Percentiles rank a stretch among this genome's conserved stretches.
These are phyloP conservation scores for Polyergus mexicanus DNA, from an alignment of 1,140 invertebrate genomes.

Conservation along the genomic window DNA sequence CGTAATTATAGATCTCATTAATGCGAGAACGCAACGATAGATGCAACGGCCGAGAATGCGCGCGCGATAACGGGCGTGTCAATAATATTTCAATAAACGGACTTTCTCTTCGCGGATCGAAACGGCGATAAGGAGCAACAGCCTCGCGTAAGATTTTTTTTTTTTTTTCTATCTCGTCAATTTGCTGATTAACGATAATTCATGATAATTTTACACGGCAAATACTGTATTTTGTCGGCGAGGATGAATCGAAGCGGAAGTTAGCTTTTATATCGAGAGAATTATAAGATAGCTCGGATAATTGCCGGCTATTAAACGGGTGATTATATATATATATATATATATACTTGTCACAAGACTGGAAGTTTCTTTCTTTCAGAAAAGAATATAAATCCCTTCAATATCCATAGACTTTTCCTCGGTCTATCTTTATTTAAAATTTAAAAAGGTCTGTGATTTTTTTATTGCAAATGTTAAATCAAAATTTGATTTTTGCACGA, in stretches of 20 bases:
- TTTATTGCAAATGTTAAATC: background rate
- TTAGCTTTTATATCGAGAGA: conserved; percentile 5
- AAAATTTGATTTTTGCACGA: background rate
- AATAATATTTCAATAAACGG: conserved; percentile 50
- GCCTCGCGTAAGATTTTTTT: background rate
- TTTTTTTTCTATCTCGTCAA: background rate
- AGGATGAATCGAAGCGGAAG: conserved; percentile 43
- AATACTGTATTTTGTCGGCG: conserved; percentile 3
- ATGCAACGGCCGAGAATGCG: background rate
- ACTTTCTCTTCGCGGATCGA: background rate
- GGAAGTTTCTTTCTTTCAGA: background rate
- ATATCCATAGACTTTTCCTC: background rate
- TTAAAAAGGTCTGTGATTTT: background rate
- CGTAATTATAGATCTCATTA: conserved; percentile 45
- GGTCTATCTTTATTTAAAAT: background rate
- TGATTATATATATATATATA: conserved; percentile 22
- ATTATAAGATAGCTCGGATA: background rate
- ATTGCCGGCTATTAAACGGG: conserved; percentile 27
- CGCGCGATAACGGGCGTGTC: background rate
- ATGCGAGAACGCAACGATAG: conserved; percentile 6
- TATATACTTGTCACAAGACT: background rate
- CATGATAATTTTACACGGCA: background rate
- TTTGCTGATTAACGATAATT: conserved; percentile 21
- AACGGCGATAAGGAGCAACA: conserved; percentile 19
- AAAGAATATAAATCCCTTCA: background rate